A percentile compares a stretch with the other conserved stretches of the same genome.
phyloP scores from a whole-genome alignment of 2,797 vertebrate species.

The Eulemur mongoz region DNA sequence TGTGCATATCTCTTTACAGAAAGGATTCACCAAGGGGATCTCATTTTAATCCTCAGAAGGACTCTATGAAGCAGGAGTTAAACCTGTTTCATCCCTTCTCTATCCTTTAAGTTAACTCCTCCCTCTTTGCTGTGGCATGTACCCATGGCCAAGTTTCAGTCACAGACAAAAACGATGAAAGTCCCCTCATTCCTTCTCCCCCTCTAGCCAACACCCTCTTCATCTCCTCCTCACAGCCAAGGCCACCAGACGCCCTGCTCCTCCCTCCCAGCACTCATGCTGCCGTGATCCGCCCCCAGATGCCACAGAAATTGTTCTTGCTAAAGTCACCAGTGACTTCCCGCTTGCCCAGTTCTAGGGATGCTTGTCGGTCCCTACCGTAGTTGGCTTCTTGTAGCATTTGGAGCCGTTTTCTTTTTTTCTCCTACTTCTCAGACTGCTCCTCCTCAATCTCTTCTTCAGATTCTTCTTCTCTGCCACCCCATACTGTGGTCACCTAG shows the following conservation, averaged over 20 bases:
- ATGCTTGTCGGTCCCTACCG: rapidly evolving
- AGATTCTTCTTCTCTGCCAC: neutral
- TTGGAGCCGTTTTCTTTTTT: neutral
- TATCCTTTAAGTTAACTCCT: constrained; percentile 40
- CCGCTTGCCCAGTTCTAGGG: neutral
- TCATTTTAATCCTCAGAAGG: constrained; percentile 31
- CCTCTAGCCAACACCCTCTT: neutral
- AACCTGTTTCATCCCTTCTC: neutral
- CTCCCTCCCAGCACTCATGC: neutral
- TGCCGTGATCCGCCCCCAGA: neutral
- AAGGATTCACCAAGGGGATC: constrained; percentile 19
- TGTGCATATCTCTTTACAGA: constrained; percentile 15
- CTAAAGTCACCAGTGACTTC: neutral
- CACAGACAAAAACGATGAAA: neutral
- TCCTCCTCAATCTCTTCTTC: neutral
- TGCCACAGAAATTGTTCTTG: neutral
- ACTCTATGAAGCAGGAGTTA: constrained; percentile 25
- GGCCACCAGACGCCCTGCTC: neutral
- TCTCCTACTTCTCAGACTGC: neutral
- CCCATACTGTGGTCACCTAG: neutral
- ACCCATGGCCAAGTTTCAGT: neutral
- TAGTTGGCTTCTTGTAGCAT: neutral
- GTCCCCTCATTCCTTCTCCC: neutral
- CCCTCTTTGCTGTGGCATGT: neutral
- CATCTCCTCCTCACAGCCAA: neutral